Conservation (phyloP, 2,888 invertebrate genomes). For the Zele albiditarsus region DNA sequence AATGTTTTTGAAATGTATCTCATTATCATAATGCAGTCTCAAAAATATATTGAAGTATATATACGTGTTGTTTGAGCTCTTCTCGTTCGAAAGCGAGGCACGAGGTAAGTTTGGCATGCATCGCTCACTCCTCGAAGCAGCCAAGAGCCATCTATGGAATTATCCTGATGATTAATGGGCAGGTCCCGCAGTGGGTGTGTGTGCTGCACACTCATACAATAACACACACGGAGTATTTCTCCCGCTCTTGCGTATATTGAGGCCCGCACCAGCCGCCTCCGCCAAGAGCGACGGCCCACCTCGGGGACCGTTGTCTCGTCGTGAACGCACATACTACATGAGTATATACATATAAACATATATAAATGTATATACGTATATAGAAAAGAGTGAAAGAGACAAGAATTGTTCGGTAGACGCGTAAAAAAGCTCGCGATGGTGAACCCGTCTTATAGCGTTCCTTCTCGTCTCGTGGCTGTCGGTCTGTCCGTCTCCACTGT, state of each 20-base stretch:
- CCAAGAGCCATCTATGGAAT: conserved; percentile 71
- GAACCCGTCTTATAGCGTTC: conserved; percentile 54
- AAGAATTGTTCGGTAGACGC: conserved; percentile 61
- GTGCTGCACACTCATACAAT: conserved; percentile 45
- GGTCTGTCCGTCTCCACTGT: conserved; percentile 40
- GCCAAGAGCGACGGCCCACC: conserved; percentile 51
- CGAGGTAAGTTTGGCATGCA: conserved; percentile 68
- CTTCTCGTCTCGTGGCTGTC: conserved; percentile 43
- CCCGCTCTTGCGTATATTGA: conserved; percentile 33
- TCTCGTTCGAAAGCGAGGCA: conserved; percentile 62
- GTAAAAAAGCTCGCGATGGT: conserved; percentile 67
- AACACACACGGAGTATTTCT: conserved; percentile 51
- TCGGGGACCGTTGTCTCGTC: conserved; percentile 41
- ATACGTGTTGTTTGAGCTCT: conserved; percentile 45
- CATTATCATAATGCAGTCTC: neutral
- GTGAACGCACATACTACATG: conserved; percentile 5
- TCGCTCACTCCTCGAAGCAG: conserved; percentile 67
- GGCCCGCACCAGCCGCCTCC: conserved; percentile 50
- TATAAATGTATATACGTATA: conserved; percentile 12
- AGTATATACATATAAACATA: conserved; percentile 15
- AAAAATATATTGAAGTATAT: neutral
- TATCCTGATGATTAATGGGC: conserved; percentile 71
- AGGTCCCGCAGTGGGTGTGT: conserved; percentile 48
- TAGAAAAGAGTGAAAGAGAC: conserved; percentile 29
- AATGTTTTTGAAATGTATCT: neutral